Evolutionary conservation across 2,113 vertebrate genomes (phyloP), one percentile per base, ranked within the genome.

Genomic region (Centropus unirufus): DNA sequence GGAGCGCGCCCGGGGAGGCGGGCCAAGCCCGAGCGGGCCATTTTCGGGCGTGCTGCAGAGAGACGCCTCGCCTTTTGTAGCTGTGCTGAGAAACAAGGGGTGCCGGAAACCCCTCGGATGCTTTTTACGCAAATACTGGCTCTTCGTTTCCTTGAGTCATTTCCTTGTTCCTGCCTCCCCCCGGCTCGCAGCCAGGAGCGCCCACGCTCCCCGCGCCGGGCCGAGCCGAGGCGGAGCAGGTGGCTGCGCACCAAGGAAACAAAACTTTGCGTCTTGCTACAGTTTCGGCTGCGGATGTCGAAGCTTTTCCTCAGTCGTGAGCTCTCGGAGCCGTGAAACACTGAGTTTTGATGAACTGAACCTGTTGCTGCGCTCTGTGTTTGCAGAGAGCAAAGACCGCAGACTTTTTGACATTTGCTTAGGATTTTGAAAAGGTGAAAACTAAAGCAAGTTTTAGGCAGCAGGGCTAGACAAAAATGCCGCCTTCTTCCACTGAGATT

Each of bases 141-240:
- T 21, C 2, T 6, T 58, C 5, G 0, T 30, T 94, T 86, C 94
- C 93, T 32, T 11, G 3, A 67, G 78, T 90, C 90, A 67, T n/a
- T 93, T 96, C 94, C 94, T 77, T 0, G 6, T 62, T 47, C 20
- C 84, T 39, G 79, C 89, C 49, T 19, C 5, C 49, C 49, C 46
- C 59, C 19, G 7, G 83, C 59, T 24, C 30, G 40, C 24, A 6
- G 86, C 83, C 73, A 24, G 1, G 7, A 6, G 3, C 30, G 11
- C 24, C 75, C 27, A 0, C 19, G 4, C 42, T 5, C 21, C n/a
- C 2, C 1, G 0, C 0, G 6, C 40, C 2, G 1, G 2, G 29
- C 62, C 1, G 46, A 7, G 1, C 30, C 1, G 49, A 6, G 15
- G 0, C n/a, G 36, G 1, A 23, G 51, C 29, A 30, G 2, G 14